phyloP scores from a whole-genome alignment of 2,113 vertebrate species.

The Trinectes maculatus region DNA sequence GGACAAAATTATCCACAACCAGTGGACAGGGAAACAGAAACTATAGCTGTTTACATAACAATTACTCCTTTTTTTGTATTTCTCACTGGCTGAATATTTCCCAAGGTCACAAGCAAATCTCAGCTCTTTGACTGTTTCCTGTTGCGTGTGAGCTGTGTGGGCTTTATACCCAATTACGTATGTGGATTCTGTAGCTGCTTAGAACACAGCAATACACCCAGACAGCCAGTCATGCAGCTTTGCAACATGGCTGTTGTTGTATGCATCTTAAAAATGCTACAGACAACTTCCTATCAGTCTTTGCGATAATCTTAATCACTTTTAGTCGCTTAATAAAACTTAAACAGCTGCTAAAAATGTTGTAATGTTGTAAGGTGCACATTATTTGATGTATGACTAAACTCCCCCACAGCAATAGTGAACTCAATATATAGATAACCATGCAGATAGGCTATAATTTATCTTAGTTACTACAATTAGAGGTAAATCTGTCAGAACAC shows the following conservation, averaged over 20 bases:
- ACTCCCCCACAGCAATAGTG: too few relatives aligned
- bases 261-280: constrained; percentile 21
- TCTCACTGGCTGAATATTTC: neutral
- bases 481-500: too few relatives aligned
- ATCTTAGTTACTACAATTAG: too few relatives aligned
- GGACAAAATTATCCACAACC: constrained; percentile 30
- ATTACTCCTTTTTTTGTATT: neutral
- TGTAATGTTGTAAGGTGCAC: too few relatives aligned
- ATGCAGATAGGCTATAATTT: too few relatives aligned
- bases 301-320: too few relatives aligned
- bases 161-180: neutral
- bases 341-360: too few relatives aligned
- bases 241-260: constrained; percentile 18
- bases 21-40: constrained; percentile 7
- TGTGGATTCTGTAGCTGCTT: neutral
- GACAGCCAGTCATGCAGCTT: neutral
- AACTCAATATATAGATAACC: too few relatives aligned
- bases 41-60: neutral
- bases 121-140: constrained; percentile 15
- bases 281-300: constrained; percentile 2
- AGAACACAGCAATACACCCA: neutral
- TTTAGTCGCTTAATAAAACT: too few relatives aligned
- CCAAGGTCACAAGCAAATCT: neutral
- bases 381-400: too few relatives aligned
- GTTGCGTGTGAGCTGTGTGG: neutral